phyloP scores from a whole-genome alignment of 2,797 vertebrate genomes.

The Luscinia luscinia region DNA sequence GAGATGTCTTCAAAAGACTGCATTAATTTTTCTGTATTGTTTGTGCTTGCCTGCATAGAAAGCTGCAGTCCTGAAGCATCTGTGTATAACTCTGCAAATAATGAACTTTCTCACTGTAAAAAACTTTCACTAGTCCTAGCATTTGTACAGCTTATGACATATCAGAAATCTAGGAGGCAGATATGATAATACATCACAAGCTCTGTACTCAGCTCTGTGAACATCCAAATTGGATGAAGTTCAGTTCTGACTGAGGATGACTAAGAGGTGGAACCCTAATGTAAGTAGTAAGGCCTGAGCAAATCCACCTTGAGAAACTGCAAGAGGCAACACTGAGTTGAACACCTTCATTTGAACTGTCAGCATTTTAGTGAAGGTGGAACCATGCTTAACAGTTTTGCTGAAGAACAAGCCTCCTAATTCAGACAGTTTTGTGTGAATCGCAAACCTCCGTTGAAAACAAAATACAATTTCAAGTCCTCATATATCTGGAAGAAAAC shows the following conservation, averaged over 20 bases:
- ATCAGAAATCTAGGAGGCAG: background rate
- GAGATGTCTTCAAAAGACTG: background rate
- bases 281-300: background rate
- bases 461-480: background rate
- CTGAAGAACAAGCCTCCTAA: background rate
- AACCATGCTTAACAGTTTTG: background rate
- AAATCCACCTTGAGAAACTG: rapidly evolving
- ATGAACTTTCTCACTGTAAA: background rate
- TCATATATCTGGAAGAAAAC: background rate
- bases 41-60: background rate
- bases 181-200: rapidly evolving
- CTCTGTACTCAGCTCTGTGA: background rate
- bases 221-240: background rate
- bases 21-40: background rate
- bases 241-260: background rate
- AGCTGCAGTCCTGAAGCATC: background rate
- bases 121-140: background rate
- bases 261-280: background rate
- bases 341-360: background rate
- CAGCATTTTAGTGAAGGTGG: background rate
- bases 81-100: background rate
- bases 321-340: background rate
- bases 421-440: background rate
- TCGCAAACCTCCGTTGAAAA: background rate
- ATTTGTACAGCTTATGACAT: background rate